Base-by-base conservation (phyloP, 2,797 vertebrate species). In the Helarctos malayanus region DNA sequence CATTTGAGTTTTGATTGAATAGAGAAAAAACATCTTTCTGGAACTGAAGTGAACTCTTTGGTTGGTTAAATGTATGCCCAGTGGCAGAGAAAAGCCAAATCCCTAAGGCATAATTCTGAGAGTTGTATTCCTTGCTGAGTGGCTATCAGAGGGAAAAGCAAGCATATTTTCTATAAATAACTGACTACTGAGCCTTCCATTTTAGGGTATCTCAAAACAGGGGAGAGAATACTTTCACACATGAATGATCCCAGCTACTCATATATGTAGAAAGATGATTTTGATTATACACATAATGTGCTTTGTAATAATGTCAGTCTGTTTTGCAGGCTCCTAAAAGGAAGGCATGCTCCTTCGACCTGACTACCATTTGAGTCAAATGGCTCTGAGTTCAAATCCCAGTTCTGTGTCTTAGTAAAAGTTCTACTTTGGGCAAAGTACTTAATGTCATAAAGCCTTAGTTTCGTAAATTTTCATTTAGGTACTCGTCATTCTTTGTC, bases 61-160 rank as follows among this genome's bases (percentile, higher is more conserved):
- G 19, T 61, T 92, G 27, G 21, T 61, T 57, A 89, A 93, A 83
- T 41, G 45, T 49, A 35, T 84, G 19, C 12, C 14, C 56, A 16
- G n/a, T 25, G 14, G 69, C 59, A 94, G 52, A 83, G 63, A 84
- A 92, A 94, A 93, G 41, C 10, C 41, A 94, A n/a, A 54, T 25
- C 7, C 49, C 52, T 45, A 69, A 41, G 11, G 38, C 56, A 18
- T 69, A 68, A 69, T 92, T 83, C 14, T 79, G 73, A 92, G 52
- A 35, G 3, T 80, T 79, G 41, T 8, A 52, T 18, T 69, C 41
- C 89, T 16, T 71, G 75, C 38, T 38, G 12, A 75, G 4, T 65
- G 69, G 7, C 4, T 61, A 57, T 54, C 52, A 23, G 7, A 61
- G 75, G 52, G 61, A 61, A 86, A 87, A 56, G 4, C 49, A 56